Evolutionary conservation across 2,888 invertebrate species (phyloP).

Genomic region (Hirtodrosophila confusa): DNA sequence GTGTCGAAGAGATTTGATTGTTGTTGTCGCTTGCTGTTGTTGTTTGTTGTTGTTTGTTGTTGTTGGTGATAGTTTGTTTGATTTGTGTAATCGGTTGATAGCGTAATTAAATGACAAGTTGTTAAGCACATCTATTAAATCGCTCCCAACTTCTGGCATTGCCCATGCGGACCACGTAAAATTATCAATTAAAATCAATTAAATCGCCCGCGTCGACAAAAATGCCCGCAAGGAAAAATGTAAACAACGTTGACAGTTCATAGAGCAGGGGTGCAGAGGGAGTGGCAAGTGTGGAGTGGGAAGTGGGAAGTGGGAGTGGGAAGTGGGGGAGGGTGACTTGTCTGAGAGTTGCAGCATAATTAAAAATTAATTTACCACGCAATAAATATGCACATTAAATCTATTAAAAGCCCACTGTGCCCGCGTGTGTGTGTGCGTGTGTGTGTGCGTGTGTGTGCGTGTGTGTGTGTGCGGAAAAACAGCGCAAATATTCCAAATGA

Average conservation of each 20-base stretch:
- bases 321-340: neutral
- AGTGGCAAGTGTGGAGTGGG: too few relatives aligned
- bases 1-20: slow-evolving; percentile 20
- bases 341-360: slow-evolving; percentile 49
- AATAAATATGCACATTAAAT: slow-evolving; percentile 29
- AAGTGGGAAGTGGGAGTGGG: too few relatives aligned
- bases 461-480: neutral
- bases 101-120: slow-evolving; percentile 62
- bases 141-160: slow-evolving; percentile 8
- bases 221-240: slow-evolving; percentile 71
- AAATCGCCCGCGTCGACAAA: slow-evolving; percentile 20
- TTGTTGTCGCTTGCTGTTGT: slow-evolving; percentile 5
- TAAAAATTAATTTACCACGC: slow-evolving; percentile 67
- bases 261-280: neutral
- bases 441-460: neutral
- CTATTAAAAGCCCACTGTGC: slow-evolving; percentile 23
- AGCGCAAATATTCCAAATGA: neutral
- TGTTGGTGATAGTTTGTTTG: slow-evolving; percentile 12
- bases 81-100: slow-evolving; percentile 32
- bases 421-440: slow-evolving; percentile 3
- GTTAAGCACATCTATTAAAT: slow-evolving; percentile 55
- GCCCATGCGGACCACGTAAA: slow-evolving; percentile 28
- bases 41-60: slow-evolving; percentile 1
- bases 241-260: slow-evolving; percentile 50
- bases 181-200: slow-evolving; percentile 73